Base-by-base conservation (phyloP, 1,140 invertebrate genomes). In the Sarcophaga peregrina region DNA sequence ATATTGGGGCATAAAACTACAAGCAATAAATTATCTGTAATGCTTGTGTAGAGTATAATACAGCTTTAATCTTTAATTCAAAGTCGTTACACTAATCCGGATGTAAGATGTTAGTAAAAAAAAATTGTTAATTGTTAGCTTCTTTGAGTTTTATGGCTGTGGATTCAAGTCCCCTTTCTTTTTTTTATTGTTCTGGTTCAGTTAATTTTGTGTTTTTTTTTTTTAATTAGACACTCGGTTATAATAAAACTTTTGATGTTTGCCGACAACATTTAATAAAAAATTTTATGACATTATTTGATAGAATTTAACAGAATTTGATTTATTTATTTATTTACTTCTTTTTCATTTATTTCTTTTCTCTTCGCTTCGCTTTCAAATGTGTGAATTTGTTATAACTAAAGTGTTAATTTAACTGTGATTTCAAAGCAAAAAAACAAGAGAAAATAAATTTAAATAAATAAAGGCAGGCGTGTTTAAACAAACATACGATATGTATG, bases 341-440 rank as follows among this genome's bases (percentile, higher is more conserved):
- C 15, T 58, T 58, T 58, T 37, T n/a, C 13, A 58, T 15, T 58
- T 54, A 4, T 37, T 37, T 37, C 4, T 37, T 37, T 37, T 4
- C 25, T 37, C 25, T 37, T 4, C 25, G 1, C 1, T 37, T 2
- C 25, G 25, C 25, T 37, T 37, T 37, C 25, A 37, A 37, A 37
- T 37, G 25, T 37, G 25, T 37, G 25, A 37, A 37, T 37, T 37
- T 37, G 25, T 58, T 58, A 58, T 0, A 13, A 58, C 7, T 15
- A 15, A 58, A 58, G 54, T 58, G 54, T 58, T 58, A 58, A 58
- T 58, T 58, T 58, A 58, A 58, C n/a, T 15, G 54, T 15, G 54
- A 58, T 58, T 58, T n/a, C 15, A n/a, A 37, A 37, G n/a, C n/a
- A n/a, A n/a, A 1, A 13, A 58, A 58, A 13, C 7, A 58, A 58